Conservation (phyloP, 2,888 invertebrate species). For the Drosophila dives region DNA sequence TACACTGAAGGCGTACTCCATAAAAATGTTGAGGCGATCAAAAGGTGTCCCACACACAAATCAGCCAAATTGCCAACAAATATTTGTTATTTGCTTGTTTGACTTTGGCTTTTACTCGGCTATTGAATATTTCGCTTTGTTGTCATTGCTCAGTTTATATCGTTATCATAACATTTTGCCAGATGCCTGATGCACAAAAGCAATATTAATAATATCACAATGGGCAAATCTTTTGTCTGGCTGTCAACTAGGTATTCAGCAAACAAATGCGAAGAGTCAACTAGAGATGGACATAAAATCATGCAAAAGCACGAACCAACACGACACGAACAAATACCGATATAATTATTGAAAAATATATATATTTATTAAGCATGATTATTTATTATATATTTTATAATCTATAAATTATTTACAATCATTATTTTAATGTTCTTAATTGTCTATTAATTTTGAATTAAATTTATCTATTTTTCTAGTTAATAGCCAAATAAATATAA, state of each 20-base stretch:
- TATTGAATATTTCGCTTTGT: conserved; percentile 32
- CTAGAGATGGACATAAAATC: background rate
- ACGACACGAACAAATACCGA: background rate
- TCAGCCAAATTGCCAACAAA: conserved; percentile 17
- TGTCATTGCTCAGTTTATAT: conserved; percentile 31
- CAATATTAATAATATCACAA: conserved; percentile 16
- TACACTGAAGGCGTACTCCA: conserved; percentile 12
- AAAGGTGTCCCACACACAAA: conserved; percentile 15
- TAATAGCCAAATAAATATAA: background rate
- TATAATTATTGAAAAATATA: background rate
- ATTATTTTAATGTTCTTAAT: background rate
- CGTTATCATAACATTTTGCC: conserved; percentile 40
- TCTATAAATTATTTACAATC: background rate
- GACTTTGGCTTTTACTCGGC: conserved; percentile 5
- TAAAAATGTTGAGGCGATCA: conserved; percentile 14
- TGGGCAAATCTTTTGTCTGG: conserved; percentile 17
- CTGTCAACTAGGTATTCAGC: conserved; percentile 28
- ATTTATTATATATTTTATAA: background rate
- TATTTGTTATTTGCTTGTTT: conserved; percentile 17
- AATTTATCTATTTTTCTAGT: background rate
- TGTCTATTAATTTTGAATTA: background rate
- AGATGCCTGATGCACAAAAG: conserved; percentile 1
- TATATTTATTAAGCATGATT: background rate
- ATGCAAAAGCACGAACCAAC: background rate
- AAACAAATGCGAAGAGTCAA: conserved; percentile 15